Evolutionary conservation across 30 jellyfish, hydroid and myxozoan species (phyloP).

Genomic region (Phacellophora camtschatica): DNA sequence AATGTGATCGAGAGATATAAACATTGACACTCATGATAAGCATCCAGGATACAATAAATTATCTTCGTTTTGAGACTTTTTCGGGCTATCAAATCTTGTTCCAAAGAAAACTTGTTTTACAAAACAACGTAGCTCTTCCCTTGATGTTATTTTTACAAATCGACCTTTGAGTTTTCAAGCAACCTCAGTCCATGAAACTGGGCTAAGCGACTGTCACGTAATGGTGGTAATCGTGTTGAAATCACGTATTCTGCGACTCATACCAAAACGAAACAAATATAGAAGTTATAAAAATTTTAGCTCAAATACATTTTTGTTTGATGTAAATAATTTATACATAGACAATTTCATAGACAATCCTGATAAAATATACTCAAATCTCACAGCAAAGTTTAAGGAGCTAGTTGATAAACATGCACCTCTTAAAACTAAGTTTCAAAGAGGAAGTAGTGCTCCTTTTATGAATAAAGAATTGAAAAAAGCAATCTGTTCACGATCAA

Average conservation of each 20-base stretch:
- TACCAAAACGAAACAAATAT: too few relatives aligned
- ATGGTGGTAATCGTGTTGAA: not conserved
- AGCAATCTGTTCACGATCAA: too few relatives aligned
- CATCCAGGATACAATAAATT: not conserved
- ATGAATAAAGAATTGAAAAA: too few relatives aligned
- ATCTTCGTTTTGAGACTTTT: not conserved
- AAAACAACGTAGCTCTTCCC: not conserved
- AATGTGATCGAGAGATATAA: slow-evolving; percentile 39
- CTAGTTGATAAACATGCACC: too few relatives aligned
- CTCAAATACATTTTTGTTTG: too few relatives aligned
- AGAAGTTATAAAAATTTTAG: too few relatives aligned
- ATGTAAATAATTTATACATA: too few relatives aligned
- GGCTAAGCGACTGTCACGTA: not conserved
- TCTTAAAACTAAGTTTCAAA: too few relatives aligned
- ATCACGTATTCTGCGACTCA: not conserved
- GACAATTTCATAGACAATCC: too few relatives aligned
- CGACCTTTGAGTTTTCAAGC: not conserved
- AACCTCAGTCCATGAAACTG: not conserved
- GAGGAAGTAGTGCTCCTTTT: too few relatives aligned
- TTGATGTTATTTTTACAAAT: not conserved
- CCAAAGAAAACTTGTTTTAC: slow-evolving; percentile 6
- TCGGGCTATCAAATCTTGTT: not conserved
- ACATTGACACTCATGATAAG: not conserved
- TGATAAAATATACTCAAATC: too few relatives aligned
- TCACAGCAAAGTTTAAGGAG: too few relatives aligned